Base-by-base conservation (phyloP, 2,797 vertebrate species). In the Bradypodion pumilum region DNA sequence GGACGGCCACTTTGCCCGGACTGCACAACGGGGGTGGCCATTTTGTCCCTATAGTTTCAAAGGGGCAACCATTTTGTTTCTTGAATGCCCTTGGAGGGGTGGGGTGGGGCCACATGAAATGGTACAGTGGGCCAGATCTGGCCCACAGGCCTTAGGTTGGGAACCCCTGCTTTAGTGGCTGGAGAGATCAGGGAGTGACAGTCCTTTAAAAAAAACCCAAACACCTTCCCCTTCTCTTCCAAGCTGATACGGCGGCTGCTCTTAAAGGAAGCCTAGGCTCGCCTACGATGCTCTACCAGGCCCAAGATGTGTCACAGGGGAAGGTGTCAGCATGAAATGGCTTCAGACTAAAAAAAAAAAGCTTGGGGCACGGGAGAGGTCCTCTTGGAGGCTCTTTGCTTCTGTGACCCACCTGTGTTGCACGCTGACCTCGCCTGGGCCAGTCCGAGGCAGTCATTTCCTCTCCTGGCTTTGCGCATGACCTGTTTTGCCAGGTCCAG, bases 291-390 rank as follows among this genome's bases (percentile, higher is more conserved):
- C 29, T 35, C 13, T 44, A 84, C 60, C 8, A 12, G 65, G 42
- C 49, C 62, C 9, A 52, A n/a, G 15, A 2, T 3, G 21, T 5
- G 62, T 80, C 21, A 19, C 1, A 0, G 3, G 15, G 70, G 10
- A 0, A n/a, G n/a, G 80, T 16, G 49, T 35, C 44, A 42, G 40
- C 21, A 21, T 2, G 21, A 32, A 4, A 15, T 1, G 25, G 66
- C 29, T 0, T 0, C 10, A 2, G 12, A 0, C 7, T 21, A 9
- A 5, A 32, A 23, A 0, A 0, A n/a, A n/a, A n/a, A n/a, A n/a
- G n/a, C 0, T 12, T 21, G 37, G 29, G 9, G 9, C 37, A 59
- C 68, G 75, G 0, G 3, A 73, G 27, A 32, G 25, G 4, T 69
- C 0, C 7, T 25, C 40, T 35, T n/a, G 23, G 21, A 25, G 59